Percentiles rank a stretch among this genome's conserved stretches.
phyloP scores from a whole-genome alignment of 2,797 vertebrate species.

The Rhadinocentrus ornatus region DNA sequence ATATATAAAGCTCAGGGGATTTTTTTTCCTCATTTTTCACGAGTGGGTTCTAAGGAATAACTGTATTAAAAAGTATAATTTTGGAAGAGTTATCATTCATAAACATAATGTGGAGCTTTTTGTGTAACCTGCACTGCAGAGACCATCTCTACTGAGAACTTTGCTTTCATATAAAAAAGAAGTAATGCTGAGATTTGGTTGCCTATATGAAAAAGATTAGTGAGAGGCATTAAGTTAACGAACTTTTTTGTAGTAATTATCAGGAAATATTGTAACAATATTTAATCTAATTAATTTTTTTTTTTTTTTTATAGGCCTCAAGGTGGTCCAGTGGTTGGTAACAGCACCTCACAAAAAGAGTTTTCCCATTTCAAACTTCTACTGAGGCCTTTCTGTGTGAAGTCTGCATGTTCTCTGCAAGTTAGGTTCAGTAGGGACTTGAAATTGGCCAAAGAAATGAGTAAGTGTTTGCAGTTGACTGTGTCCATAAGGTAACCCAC shows the following conservation, averaged over 20 bases:
- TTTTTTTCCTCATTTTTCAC: neutral
- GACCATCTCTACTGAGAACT: neutral
- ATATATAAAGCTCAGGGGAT: conserved; percentile 5
- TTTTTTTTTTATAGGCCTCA: no score
- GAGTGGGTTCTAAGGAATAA: conserved; percentile 7
- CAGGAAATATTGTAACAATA: neutral
- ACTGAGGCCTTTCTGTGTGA: neutral
- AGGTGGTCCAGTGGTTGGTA: neutral
- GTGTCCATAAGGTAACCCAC: neutral
- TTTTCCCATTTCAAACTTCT: neutral
- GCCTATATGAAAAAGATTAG: neutral
- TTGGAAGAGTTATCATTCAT: neutral
- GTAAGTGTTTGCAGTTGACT: neutral
- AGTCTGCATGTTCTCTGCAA: neutral
- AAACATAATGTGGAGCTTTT: neutral
- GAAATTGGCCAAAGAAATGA: neutral
- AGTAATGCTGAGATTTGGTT: neutral
- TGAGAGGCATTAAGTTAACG: neutral
- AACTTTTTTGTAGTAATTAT: neutral
- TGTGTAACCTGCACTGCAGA: neutral
- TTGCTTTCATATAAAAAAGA: conserved; percentile 2
- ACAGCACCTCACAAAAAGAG: neutral
- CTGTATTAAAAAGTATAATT: neutral
- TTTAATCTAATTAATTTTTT: no score
- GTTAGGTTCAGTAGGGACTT: neutral